phyloP scores from a whole-genome alignment of 2,888 invertebrate species.

The Lissocephala sabroskyi region DNA sequence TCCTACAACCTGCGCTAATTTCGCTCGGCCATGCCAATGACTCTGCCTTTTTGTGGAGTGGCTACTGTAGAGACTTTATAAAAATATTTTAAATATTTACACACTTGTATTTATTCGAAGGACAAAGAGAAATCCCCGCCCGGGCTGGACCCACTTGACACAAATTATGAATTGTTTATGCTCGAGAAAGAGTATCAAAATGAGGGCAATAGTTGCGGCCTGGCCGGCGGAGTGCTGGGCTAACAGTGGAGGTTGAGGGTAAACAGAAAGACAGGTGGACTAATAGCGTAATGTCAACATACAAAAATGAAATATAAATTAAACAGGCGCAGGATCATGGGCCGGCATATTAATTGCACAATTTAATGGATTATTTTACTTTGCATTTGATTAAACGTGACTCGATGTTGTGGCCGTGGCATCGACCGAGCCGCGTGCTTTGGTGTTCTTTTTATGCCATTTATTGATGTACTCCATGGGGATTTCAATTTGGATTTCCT shows the following conservation, averaged over 20 bases:
- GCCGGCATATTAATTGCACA: slow-evolving; percentile 52
- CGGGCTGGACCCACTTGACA: no score
- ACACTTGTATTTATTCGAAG: slow-evolving; percentile 5
- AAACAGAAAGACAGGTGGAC: no score
- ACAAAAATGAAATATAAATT: no score
- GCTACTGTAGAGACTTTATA: slow-evolving; percentile 8
- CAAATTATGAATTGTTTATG: no score
- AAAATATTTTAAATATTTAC: slow-evolving; percentile 45
- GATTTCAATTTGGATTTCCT: slow-evolving; percentile 68
- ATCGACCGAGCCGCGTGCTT: slow-evolving; percentile 25
- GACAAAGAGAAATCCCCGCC: no score
- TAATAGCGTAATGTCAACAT: no score
- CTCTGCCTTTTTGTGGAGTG: no score
- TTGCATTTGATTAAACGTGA: slow-evolving; percentile 48
- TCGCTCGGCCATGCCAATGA: slow-evolving; percentile 1
- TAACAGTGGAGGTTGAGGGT: no score
- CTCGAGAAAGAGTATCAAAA: no score
- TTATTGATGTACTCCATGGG: slow-evolving; percentile 67
- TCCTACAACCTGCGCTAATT: slow-evolving; percentile 54
- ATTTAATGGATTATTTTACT: slow-evolving; percentile 55
- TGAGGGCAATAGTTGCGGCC: no score
- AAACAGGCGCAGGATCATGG: slow-evolving; percentile 9
- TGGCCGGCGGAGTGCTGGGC: no score
- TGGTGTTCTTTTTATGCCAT: slow-evolving; percentile 68
- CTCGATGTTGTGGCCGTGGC: slow-evolving; percentile 46